phyloP scores from a whole-genome alignment of 1,140 invertebrate genomes.

The Drosophila nigrodunni region DNA sequence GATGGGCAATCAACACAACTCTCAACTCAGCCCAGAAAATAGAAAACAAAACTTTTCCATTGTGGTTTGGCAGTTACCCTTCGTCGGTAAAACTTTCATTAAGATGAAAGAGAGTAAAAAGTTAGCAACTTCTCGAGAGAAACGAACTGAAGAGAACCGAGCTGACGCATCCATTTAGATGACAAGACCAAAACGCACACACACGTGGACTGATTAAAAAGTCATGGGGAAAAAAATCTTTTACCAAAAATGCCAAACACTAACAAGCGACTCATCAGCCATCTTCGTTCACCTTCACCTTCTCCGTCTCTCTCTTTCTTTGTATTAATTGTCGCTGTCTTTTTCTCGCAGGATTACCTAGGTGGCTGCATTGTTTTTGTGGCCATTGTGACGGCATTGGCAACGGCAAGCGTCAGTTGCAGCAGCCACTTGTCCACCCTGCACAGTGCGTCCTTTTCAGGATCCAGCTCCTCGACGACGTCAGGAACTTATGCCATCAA shows the following conservation, averaged over 20 bases:
- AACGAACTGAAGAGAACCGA: constrained; percentile 1
- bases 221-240: constrained; percentile 53
- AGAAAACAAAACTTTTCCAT: constrained; percentile 60
- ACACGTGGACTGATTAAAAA: constrained; percentile 60
- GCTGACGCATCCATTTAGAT: constrained; percentile 24
- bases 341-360: constrained; percentile 89
- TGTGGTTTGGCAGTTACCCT: constrained; percentile 57
- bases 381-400: constrained; percentile 88
- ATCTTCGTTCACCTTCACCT: neutral
- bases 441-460: constrained; percentile 73
- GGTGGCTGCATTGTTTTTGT: constrained; percentile 91
- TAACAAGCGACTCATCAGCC: constrained; percentile 45
- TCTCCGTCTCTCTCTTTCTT: constrained; percentile 1
- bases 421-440: constrained; percentile 40
- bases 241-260: constrained; percentile 49
- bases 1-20: constrained; percentile 13
- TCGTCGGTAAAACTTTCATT: constrained; percentile 52
- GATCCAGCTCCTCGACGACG: constrained; percentile 31
- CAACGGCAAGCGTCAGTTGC: constrained; percentile 85
- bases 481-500: constrained; percentile 71
- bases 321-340: neutral
- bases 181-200: constrained; percentile 16
- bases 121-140: constrained; percentile 12
- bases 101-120: constrained; percentile 57
- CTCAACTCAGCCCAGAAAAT: constrained; percentile 26